Evolutionary conservation across 2,113 vertebrate species (phyloP).

Genomic region (Cervus canadensis): DNA sequence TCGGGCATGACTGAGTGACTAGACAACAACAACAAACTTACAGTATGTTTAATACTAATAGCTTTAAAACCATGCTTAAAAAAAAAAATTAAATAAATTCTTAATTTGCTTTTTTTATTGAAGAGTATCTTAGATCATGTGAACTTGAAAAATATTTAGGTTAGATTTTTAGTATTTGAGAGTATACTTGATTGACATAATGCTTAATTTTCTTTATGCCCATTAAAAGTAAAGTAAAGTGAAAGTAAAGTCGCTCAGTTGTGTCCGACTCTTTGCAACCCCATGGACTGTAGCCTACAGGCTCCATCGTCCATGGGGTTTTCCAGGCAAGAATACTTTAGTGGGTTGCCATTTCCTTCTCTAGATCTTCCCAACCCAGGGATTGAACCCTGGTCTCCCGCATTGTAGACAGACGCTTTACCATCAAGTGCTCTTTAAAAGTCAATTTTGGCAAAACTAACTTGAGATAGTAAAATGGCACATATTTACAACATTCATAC

Average conservation of each 20-base stretch:
- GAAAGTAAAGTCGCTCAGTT: not conserved
- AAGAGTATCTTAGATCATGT: not conserved
- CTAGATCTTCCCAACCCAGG: not conserved
- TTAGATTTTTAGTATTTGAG: not conserved
- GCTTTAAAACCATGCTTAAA: not conserved
- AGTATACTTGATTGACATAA: not conserved
- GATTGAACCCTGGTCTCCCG: not conserved
- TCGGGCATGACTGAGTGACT: not conserved
- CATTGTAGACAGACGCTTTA: not conserved
- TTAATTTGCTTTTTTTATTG: not conserved
- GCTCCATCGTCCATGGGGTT: fast-evolving
- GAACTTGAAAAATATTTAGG: not conserved
- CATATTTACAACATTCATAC: not conserved
- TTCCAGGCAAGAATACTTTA: not conserved
- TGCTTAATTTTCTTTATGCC: not conserved
- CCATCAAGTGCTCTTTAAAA: not conserved
- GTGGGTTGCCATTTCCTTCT: not conserved
- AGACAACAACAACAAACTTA: not conserved
- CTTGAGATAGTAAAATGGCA: not conserved
- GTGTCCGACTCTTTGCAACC: fast-evolving
- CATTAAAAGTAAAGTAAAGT: not conserved
- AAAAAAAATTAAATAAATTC: not conserved
- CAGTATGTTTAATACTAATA: not conserved
- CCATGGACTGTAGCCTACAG: not conserved
- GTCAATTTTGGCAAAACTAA: not conserved